Evolutionary conservation across 2,888 invertebrate species (phyloP).

Genomic region (Rugalucina vietnamica): DNA sequence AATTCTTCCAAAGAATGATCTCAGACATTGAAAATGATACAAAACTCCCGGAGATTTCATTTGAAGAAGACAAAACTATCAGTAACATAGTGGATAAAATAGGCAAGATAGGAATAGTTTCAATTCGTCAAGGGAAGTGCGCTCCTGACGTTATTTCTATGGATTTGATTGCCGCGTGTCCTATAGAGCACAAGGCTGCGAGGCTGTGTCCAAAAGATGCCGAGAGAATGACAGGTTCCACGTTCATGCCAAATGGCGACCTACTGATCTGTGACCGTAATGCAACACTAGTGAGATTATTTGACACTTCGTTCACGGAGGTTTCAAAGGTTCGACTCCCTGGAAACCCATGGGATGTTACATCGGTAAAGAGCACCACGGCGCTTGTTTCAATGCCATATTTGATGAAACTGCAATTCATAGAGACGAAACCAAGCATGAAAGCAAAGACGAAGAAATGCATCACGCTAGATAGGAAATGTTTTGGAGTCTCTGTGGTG

Average conservation of each 20-base stretch:
- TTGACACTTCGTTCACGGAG: not conserved
- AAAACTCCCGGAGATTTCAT: not conserved
- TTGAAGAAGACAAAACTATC: not conserved
- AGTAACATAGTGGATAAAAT: not conserved
- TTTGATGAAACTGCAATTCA: not conserved
- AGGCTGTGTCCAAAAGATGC: no score
- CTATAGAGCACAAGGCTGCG: no score
- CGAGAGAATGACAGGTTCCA: not conserved
- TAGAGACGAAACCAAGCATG: not conserved
- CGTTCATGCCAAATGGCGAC: not conserved
- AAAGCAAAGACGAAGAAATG: not conserved
- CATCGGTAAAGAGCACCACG: not conserved
- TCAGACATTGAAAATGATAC: not conserved
- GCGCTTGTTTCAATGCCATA: not conserved
- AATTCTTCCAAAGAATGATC: not conserved
- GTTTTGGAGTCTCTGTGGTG: not conserved
- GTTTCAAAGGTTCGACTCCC: not conserved
- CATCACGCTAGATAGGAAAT: not conserved
- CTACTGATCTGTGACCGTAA: not conserved
- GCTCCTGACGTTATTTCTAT: no score
- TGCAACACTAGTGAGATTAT: not conserved
- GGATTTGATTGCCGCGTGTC: no score
- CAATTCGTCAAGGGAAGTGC: no score
- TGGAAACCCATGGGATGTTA: not conserved
- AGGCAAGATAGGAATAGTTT: not conserved